Base-by-base conservation (phyloP, 2,888 invertebrate genomes). In the Megaustenia siamemsis region DNA sequence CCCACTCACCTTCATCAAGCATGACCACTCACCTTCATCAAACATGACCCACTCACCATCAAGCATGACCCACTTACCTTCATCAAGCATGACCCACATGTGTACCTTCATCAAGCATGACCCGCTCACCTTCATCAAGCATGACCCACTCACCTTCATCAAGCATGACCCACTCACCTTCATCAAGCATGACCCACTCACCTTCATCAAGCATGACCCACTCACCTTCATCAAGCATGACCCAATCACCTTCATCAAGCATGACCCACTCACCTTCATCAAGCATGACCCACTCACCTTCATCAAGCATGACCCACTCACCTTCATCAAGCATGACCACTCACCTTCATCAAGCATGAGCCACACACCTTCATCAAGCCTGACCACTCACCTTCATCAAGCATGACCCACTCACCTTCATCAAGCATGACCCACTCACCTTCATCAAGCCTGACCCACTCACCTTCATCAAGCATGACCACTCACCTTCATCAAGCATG, bases 391-490 rank as follows among this genome's bases (percentile, higher is more conserved):
- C 15, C 6, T 12, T 49, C 49, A 12, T 12, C 49, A 49, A 28
- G 21, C 3, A 6, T 68, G 2, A 38, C 1, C 10, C 15, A 68
- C 15, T 24, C 68, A 68, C n/a, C n/a, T n/a, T n/a, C n/a, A n/a
- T n/a, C n/a, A n/a, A n/a, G n/a, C n/a, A n/a, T n/a, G n/a, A n/a
- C n/a, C n/a, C n/a, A n/a, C n/a, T n/a, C n/a, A n/a, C n/a, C n/a
- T n/a, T n/a, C n/a, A n/a, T n/a, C n/a, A n/a, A n/a, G n/a, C n/a
- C n/a, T n/a, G 10, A 38, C 21, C 35, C 15, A 21, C 69, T 81
- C 63, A 92, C 92, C 92, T 91, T 93, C 93, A 86, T 93, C 93
- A 49, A 89, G 82, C 56, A 92, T 90, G 80, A 93, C 92, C 15
- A 49, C 10, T 15, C 6, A 12, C 6, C 15, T 49, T 49, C 49